phyloP scores from a whole-genome alignment of 1,140 invertebrate genomes.

The Macrobrachium rosenbergii region DNA sequence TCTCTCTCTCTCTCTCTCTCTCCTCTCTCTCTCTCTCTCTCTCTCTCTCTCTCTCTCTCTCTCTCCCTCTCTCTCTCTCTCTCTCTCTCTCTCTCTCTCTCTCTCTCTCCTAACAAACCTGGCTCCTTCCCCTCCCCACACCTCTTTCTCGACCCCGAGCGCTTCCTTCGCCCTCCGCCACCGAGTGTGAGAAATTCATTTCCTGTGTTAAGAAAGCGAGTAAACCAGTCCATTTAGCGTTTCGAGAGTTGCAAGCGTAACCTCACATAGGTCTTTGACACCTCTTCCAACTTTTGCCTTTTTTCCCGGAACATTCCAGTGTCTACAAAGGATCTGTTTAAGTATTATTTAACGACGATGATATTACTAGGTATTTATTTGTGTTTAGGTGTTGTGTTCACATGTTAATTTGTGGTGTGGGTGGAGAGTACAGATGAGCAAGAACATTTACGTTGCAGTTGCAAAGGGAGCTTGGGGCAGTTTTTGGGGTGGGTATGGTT shows the following conservation, averaged over 20 bases:
- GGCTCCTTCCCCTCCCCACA: neutral
- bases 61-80: neutral
- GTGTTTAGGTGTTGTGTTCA: conserved; percentile 1
- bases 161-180: neutral
- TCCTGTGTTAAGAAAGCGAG: conserved; percentile 26
- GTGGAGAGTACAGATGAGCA: neutral
- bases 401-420: neutral
- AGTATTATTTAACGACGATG: too few species aligned
- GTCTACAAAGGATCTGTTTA: too few species aligned
- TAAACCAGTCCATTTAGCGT: conserved; percentile 16
- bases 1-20: conserved; percentile 22
- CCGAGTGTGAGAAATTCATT: conserved; percentile 5
- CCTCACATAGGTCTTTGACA: neutral
- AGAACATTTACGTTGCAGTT: conserved; percentile 47
- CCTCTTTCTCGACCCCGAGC: neutral
- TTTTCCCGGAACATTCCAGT: neutral
- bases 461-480: conserved; percentile 30
- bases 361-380: neutral
- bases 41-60: too few species aligned
- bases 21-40: too few species aligned
- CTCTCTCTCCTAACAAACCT: neutral
- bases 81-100: conserved; percentile 12
- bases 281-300: neutral
- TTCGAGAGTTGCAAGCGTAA: neutral
- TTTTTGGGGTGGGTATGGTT: neutral